Base-by-base conservation (phyloP, 2,888 invertebrate genomes). In the Hirtodrosophila duncani region DNA sequence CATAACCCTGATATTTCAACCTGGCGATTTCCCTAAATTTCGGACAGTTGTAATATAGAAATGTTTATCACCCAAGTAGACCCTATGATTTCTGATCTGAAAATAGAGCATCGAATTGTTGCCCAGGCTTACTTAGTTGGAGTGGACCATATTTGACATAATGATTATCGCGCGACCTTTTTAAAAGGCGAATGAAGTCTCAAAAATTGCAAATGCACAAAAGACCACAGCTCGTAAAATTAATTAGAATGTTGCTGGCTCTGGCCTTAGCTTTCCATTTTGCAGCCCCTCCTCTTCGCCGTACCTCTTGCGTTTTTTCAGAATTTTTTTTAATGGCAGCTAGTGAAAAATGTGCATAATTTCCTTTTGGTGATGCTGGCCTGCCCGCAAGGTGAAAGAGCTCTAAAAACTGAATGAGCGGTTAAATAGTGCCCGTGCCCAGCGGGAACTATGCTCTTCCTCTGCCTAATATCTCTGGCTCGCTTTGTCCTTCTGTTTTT, bases 201-300 rank as follows among this genome's bases (percentile, higher is more conserved):
- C 48, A 18, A 27, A 46, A 48, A 48, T 49, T 36, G 42, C 38
- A 38, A 63, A 44, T 31, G 23, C 31, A 46, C 53, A 31, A 39
- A 16, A 39, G 29, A 49, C 38, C 45, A 18, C 33, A 42, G 42
- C 49, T 58, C 52, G 71, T 67, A 62, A 62, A 67, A 71, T 65
- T 74, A 79, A 79, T 79, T 79, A 74, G 71, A 75, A 56, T 45
- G 37, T 9, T 21, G 45, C 45, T 20, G 8, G 43, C 39, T 34
- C 26, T 33, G 36, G 8, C 2, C 14, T 20, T 20, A 13, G n/a
- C 11, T 29, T 29, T 29, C 14, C 8, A 21, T 38, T 26, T 39
- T 16, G 24, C 16, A 10, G 24, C 21, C 20, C 8, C 38, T 36
- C 4, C 27, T 7, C 10, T 37, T 13, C 16, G n/a, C 38, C 46